Conservation (phyloP, 2,797 vertebrate genomes). For the Lates japonicus region DNA sequence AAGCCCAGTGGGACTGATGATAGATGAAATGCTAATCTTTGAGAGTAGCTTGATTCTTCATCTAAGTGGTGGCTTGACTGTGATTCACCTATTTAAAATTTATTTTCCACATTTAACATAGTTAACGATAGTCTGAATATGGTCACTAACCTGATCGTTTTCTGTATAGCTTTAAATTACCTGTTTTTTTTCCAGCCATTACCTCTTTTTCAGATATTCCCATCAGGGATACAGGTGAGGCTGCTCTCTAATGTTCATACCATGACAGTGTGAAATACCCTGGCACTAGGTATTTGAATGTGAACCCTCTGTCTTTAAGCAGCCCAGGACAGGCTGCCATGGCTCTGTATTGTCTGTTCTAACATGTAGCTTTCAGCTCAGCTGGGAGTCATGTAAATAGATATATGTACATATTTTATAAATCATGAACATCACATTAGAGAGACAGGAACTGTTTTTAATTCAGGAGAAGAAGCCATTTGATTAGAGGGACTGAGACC, state of each 20-base stretch:
- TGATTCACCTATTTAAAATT: background rate
- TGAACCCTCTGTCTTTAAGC: background rate
- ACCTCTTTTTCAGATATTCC: background rate
- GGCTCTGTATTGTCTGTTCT: too few relatives aligned
- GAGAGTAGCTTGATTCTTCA: too few relatives aligned
- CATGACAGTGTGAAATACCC: background rate
- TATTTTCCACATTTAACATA: too few relatives aligned
- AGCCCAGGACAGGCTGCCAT: too few relatives aligned
- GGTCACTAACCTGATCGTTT: too few relatives aligned
- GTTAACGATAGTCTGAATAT: too few relatives aligned
- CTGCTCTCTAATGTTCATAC: background rate
- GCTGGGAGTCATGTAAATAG: background rate
- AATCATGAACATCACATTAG: background rate
- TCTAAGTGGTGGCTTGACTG: background rate
- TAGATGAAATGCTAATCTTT: too few relatives aligned
- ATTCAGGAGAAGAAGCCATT: slow-evolving; percentile 3
- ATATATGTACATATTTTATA: background rate
- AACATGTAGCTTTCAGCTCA: background rate
- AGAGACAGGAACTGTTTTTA: slow-evolving; percentile 15
- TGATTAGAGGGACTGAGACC: background rate
- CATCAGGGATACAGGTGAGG: background rate
- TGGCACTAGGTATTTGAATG: background rate
- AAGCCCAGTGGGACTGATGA: background rate
- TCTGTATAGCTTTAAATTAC: too few relatives aligned
- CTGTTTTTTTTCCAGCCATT: too few relatives aligned